These are phyloP conservation scores for Creontiades dilutus DNA, from an alignment of 2,888 invertebrate genomes.

Conservation along the genomic window DNA sequence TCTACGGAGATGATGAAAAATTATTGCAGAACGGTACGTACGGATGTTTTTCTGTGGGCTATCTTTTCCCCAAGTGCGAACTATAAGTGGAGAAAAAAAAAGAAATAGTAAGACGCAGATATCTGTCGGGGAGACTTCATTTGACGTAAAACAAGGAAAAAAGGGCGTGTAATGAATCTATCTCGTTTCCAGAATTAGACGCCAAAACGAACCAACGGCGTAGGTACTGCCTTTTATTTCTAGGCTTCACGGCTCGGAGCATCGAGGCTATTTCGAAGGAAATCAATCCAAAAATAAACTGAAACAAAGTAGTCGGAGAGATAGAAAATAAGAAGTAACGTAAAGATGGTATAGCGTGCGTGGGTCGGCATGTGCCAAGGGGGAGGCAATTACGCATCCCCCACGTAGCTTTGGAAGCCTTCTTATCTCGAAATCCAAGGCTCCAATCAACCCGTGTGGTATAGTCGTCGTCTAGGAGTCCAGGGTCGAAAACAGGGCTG, in stretches of 20 bases:
- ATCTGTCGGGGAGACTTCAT: background rate
- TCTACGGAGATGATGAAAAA: background rate
- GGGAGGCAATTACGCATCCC: background rate
- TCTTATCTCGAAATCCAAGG: no score
- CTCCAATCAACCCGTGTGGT: no score
- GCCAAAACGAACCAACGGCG: background rate
- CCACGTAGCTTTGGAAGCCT: no score
- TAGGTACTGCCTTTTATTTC: conserved; percentile 1
- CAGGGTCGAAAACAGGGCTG: no score
- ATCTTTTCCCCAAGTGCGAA: background rate
- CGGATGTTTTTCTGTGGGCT: background rate
- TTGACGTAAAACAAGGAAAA: conserved; percentile 5
- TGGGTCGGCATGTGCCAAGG: background rate
- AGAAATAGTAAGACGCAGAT: background rate
- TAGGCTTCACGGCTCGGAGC: conserved; percentile 14
- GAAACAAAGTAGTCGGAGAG: background rate
- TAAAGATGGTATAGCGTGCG: background rate
- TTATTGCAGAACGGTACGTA: background rate
- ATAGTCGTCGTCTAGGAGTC: no score
- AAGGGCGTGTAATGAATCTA: background rate
- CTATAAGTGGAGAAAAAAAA: background rate
- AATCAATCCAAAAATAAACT: background rate
- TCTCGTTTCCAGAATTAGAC: background rate
- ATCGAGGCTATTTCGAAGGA: background rate
- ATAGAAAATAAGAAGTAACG: background rate